Base-by-base conservation (phyloP, 1,140 invertebrate species). In the Lamellibrachia luymesi region DNA sequence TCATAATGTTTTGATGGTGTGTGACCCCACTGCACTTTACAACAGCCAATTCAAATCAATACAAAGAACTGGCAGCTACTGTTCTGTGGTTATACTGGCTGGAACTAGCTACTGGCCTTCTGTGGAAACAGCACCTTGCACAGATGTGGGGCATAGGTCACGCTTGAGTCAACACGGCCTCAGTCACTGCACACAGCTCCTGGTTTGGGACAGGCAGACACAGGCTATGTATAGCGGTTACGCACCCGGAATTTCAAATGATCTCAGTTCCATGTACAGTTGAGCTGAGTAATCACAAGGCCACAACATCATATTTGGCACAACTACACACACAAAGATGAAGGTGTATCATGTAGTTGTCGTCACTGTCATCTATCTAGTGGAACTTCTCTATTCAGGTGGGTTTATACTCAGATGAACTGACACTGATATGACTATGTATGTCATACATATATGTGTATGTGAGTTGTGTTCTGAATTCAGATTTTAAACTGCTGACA, bases 171-270 rank as follows among this genome's bases (percentile, higher is more conserved):
- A 80, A 80, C 64, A 80, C 13, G 64, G 64, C 25, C 64, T 10
- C 64, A 80, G 64, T 80, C 64, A 80, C 64, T 22, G 64, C 64
- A 80, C 64, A 80, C 64, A 80, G 64, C 64, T 80, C 2, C 64
- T 80, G 64, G 64, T 80, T 10, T 22, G 7, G 64, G 64, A 80
- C 64, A 80, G 64, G 64, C 13, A 17, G 64, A 80, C 64, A 80
- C 25, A 80, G 64, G 64, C 64, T 80, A 80, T 80, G 64, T 80
- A 80, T 80, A 80, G 64, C 64, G 64, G 64, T 80, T 80, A 80
- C 13, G 17, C 64, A 80, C 13, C 13, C 64, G 64, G 64, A 80
- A 80, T 80, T 80, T 80, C 38, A 80, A 80, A 80, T 80, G 64
- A 80, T 80, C 64, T 80, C 64, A 80, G 64, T 80, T 80, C 64